Base-by-base conservation (phyloP, 2,797 vertebrate species). In the Acropternis orthonyx region DNA sequence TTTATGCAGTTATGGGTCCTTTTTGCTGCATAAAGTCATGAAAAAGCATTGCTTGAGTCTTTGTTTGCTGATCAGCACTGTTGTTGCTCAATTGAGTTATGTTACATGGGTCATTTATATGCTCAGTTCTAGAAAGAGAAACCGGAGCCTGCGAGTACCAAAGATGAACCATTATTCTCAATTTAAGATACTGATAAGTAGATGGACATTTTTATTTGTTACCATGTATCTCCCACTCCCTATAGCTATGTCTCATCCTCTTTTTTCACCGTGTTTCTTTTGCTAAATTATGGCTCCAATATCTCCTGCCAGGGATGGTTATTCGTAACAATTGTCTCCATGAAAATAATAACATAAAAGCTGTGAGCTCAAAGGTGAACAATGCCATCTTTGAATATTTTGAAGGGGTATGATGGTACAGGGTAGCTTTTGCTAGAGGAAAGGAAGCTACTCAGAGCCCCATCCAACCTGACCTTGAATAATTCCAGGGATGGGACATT, bases 51-150 rank as follows among this genome's bases (percentile, higher is more conserved):
- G 16, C 8, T 3, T 51, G 27, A 51, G 51, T 48, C 26, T 86
- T 56, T 48, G 5, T 41, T 37, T 63, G 36, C 21, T 44, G 43
- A 18, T 51, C 43, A 65, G 10, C 44, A 20, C 9, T 4, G 1
- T 18, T 54, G 24, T 30, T 81, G 20, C 18, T 78, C 28, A 48
- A 9, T 7, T 61, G 10, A 48, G 16, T 72, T 51, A 32, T 5
- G 2, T 76, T 68, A 30, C 1, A 2, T 0, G 1, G 48, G 7
- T 15, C 7, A 43, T 71, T 63, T 48, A 23, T 9, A 34, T 7
- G 10, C 30, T 81, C 13, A 30, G 0, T 36, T 74, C 78, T 65
- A 59, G 30, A 55, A 83, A 19, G 24, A 59, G 15, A 81, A 68
- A 1, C 11, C 49, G 24, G 32, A 71, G 22, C 18, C 36, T 85